phyloP scores from a whole-genome alignment of 2,113 vertebrate species.

The Halichoeres trimaculatus region DNA sequence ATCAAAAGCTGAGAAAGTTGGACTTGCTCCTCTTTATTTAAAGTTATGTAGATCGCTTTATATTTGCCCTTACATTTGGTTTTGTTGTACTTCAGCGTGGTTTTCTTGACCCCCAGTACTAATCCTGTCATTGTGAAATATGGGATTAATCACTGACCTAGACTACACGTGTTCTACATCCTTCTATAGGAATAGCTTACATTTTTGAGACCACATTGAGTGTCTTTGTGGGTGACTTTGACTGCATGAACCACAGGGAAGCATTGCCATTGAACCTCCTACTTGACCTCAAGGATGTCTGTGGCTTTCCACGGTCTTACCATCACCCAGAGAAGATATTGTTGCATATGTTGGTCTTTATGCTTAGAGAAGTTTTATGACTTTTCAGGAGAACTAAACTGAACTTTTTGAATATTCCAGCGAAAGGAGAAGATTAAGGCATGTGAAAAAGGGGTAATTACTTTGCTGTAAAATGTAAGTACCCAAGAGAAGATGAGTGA shows the following conservation, averaged over 20 bases:
- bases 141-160: slow-evolving; percentile 48
- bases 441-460: neutral
- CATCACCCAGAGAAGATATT: slow-evolving; percentile 54
- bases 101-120: neutral
- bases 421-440: neutral
- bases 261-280: slow-evolving; percentile 54
- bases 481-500: slow-evolving; percentile 14
- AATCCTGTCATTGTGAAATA: slow-evolving; percentile 51
- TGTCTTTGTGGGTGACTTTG: slow-evolving; percentile 66
- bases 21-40: slow-evolving; percentile 47
- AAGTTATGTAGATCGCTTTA: slow-evolving; percentile 29
- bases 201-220: slow-evolving; percentile 45
- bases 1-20: slow-evolving; percentile 63
- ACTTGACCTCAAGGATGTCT: slow-evolving; percentile 76
- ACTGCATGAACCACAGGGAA: slow-evolving; percentile 59
- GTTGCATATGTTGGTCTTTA: slow-evolving; percentile 23
- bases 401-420: neutral
- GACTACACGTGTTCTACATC: slow-evolving; percentile 38
- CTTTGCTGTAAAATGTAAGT: slow-evolving; percentile 2
- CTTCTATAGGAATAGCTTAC: slow-evolving; percentile 20
- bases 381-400: slow-evolving; percentile 11
- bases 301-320: slow-evolving; percentile 73
- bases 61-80: slow-evolving; percentile 28
- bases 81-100: slow-evolving; percentile 22
- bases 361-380: slow-evolving; percentile 11